phyloP scores from a whole-genome alignment of 2,888 invertebrate genomes.

The Agrotis exclamationis region DNA sequence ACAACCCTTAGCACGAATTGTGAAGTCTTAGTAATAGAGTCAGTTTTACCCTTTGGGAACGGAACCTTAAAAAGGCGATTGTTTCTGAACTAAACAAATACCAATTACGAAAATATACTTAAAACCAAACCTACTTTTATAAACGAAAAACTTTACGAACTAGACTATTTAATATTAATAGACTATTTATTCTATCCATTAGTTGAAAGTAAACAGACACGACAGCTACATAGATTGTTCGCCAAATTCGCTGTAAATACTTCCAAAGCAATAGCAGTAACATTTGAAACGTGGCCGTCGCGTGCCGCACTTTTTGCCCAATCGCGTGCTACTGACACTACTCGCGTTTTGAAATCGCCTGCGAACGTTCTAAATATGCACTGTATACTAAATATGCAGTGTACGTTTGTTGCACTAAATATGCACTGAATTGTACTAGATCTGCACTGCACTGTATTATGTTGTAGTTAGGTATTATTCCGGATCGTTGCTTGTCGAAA shows the following conservation, averaged over 20 bases:
- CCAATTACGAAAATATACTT: too few relatives aligned
- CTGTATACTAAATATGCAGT: slow-evolving; percentile 26
- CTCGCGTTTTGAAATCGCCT: slow-evolving; percentile 40
- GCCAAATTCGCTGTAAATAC: slow-evolving; percentile 27
- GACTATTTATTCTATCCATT: background rate
- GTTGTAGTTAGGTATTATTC: background rate
- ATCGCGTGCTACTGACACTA: slow-evolving; percentile 59
- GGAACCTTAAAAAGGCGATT: too few relatives aligned
- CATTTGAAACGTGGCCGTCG: slow-evolving; percentile 38
- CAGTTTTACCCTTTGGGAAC: too few relatives aligned
- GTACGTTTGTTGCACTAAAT: slow-evolving; percentile 16
- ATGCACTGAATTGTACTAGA: slow-evolving; percentile 29
- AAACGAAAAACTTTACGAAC: background rate
- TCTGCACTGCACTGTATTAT: slow-evolving; percentile 21
- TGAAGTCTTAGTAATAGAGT: too few relatives aligned
- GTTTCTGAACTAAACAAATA: too few relatives aligned
- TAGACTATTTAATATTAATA: slow-evolving; percentile 6
- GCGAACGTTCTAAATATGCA: slow-evolving; percentile 47
- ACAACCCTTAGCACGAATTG: too few relatives aligned
- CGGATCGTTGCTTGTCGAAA: slow-evolving; percentile 11
- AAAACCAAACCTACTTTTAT: background rate
- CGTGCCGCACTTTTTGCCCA: slow-evolving; percentile 50
- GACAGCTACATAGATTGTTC: slow-evolving; percentile 6
- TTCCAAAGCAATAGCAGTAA: slow-evolving; percentile 11
- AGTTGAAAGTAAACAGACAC: slow-evolving; percentile 8